Conservation (phyloP, 2,888 invertebrate species). For the Urechis unicinctus region DNA sequence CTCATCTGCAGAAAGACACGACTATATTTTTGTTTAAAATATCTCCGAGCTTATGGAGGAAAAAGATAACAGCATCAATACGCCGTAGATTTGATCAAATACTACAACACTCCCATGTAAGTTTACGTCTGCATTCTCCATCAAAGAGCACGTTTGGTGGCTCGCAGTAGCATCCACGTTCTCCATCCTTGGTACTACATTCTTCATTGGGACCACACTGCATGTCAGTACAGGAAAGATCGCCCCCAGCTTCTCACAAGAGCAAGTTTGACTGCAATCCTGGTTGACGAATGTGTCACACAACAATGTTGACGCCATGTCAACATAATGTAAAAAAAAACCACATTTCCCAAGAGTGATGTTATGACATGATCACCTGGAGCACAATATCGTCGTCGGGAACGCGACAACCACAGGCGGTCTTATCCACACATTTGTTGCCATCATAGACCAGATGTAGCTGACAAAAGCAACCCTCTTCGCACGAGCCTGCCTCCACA, state of each 20-base stretch:
- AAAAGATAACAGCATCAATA: no score
- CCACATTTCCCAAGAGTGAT: background rate
- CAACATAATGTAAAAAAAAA: background rate
- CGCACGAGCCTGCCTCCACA: background rate
- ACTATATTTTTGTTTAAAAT: no score
- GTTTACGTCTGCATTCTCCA: no score
- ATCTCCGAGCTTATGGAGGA: no score
- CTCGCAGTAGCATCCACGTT: no score
- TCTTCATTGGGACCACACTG: no score
- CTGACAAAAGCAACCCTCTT: background rate
- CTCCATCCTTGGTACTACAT: no score
- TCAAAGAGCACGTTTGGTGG: no score
- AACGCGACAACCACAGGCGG: background rate
- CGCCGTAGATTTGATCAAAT: no score
- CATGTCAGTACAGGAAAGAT: background rate
- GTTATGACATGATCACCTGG: no score
- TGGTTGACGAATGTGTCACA: background rate
- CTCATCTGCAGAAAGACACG: no score
- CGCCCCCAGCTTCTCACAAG: background rate
- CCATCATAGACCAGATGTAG: background rate
- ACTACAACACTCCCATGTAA: no score
- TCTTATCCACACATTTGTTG: background rate
- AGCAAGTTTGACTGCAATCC: background rate
- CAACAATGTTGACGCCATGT: background rate
- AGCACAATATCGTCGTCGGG: background rate